Evolutionary conservation across 64 coral and sea anemone genomes (phyloP), one percentile per base, ranked within the genome.

Genomic region (Porites lutea): DNA sequence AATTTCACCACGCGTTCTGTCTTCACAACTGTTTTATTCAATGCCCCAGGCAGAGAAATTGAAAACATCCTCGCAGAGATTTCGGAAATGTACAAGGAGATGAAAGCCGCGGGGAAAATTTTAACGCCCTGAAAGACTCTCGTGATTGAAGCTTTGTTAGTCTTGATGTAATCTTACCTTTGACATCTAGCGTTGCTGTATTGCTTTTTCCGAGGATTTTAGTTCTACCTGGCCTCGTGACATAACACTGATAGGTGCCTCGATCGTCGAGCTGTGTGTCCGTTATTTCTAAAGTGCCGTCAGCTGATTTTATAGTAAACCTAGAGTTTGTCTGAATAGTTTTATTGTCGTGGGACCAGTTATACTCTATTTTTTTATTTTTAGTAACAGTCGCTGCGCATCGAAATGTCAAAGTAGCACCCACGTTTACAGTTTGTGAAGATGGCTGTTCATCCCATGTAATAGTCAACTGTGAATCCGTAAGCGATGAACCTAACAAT

Each of bases 211-310:
- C 71, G 8, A 72, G 13, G 52, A 11, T 18, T 77, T 52, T 93
- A 45, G 6, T 74, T 12, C 18, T 62, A 15, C 18, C 37, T 13
- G 5, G 2, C 58, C 73, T 60, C 15, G 0, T 86, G 11, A 74
- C 91, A 43, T 9, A 10, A 54, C 91, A 93, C 43, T 12, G 5
- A 23, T 87, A 93, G 2, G 77, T 4, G 4, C 91, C 91, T 51
- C 67, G 82, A 57, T 93, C 91, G 0, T 77, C 45, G 16, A 18
- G 3, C 13, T 93, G 22, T 16, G 73, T 75, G 27, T 77, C 69
- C 5, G 64, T 78, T 51, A 93, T 78, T 52, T 78, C n/a, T 57
- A 93, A 87, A 66, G 59, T 93, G 37, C 91, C 91, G 67, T 93
- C 91, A 8, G 15, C 8, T 65, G 27, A 37, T 37, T 77, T 74